phyloP scores from a whole-genome alignment of 2,797 vertebrate species.

The Odontamblyopus rebecca region DNA sequence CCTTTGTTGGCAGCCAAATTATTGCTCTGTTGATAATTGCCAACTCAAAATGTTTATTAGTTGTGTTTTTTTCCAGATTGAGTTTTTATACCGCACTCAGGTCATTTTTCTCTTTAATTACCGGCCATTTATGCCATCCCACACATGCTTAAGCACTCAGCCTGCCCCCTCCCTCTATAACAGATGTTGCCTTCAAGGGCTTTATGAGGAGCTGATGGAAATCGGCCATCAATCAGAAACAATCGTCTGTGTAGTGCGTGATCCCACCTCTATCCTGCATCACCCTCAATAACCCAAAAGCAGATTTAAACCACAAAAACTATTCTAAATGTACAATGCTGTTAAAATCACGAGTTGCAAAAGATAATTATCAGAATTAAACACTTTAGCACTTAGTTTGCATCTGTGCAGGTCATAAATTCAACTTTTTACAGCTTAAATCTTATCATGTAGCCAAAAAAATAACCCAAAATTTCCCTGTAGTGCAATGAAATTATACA shows the following conservation, averaged over 20 bases:
- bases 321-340: no score
- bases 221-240: conserved; percentile 70
- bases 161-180: conserved; percentile 43
- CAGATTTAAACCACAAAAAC: no score
- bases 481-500: no score
- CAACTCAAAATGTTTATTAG: conserved; percentile 1
- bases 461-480: no score
- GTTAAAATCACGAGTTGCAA: no score
- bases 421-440: no score
- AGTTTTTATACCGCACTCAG: conserved; percentile 15
- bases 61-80: conserved; percentile 19
- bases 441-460: no score
- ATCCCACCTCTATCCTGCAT: conserved; percentile 47
- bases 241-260: conserved; percentile 43
- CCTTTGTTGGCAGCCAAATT: conserved; percentile 1
- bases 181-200: conserved; percentile 65
- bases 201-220: conserved; percentile 61
- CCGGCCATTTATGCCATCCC: conserved; percentile 37
- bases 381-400: no score
- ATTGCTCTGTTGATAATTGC: conserved; percentile 11
- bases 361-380: no score
- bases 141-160: conserved; percentile 28
- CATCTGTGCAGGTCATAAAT: no score
- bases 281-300: conserved; percentile 8
- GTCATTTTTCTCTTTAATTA: conserved; percentile 52